Conservation (phyloP, 2,113 vertebrate species). For the Syngnathoides biaculeatus region DNA sequence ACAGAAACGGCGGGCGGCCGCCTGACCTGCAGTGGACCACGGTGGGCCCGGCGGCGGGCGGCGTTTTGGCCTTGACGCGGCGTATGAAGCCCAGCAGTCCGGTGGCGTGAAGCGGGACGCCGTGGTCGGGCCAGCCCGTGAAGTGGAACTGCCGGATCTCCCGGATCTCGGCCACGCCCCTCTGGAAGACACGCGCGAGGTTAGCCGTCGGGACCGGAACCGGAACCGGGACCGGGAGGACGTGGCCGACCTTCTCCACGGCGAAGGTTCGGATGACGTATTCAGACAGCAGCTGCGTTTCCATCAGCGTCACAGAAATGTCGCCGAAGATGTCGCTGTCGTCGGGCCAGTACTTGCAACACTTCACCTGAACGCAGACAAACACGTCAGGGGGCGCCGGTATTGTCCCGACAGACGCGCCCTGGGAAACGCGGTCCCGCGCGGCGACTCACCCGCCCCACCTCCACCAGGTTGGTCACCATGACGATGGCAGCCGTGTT, state of each 20-base stretch:
- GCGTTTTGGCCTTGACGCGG: slow-evolving; percentile 89
- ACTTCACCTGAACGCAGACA: slow-evolving; percentile 83
- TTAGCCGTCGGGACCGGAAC: not conserved
- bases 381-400: slow-evolving; percentile 1
- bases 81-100: slow-evolving; percentile 92
- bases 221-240: no score
- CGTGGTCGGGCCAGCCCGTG: slow-evolving; percentile 97
- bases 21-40: slow-evolving; percentile 63
- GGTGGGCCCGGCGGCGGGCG: slow-evolving; percentile 81
- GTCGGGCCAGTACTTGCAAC: slow-evolving; percentile 98
- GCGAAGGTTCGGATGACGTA: slow-evolving; percentile 96
- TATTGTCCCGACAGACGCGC: slow-evolving; percentile 21
- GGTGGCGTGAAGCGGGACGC: slow-evolving; percentile 91
- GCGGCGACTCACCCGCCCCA: slow-evolving; percentile 87
- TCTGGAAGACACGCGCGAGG: slow-evolving; percentile 61
- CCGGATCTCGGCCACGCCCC: slow-evolving; percentile 90
- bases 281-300: slow-evolving; percentile 96
- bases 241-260: slow-evolving; percentile 85
- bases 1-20: not conserved
- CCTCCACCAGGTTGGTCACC: slow-evolving; percentile 97
- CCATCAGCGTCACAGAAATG: slow-evolving; percentile 96
- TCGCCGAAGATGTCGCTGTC: slow-evolving; percentile 97
- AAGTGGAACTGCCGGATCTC: slow-evolving; percentile 98
- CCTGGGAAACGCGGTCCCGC: slow-evolving; percentile 50
- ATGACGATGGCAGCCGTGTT: slow-evolving; percentile 95